Conservation (phyloP, 2,888 invertebrate species). For the Hydrotaea diabolus region DNA sequence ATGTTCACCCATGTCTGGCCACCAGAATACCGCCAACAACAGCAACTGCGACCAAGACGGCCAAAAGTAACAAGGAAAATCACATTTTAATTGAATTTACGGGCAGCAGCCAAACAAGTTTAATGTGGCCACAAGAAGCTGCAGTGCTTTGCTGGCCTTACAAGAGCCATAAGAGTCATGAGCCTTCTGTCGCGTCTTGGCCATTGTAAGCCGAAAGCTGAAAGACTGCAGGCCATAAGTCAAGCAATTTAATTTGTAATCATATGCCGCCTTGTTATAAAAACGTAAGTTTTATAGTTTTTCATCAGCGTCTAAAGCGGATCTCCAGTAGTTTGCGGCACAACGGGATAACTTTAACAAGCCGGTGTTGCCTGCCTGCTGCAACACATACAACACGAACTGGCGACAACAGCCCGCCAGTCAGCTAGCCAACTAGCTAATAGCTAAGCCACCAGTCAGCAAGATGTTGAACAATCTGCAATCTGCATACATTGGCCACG, state of each 20-base stretch:
- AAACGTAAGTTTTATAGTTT: slow-evolving; percentile 68
- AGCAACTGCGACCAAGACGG: slow-evolving; percentile 24
- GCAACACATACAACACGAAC: neutral
- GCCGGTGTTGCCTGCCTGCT: no score
- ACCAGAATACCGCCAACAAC: slow-evolving; percentile 4
- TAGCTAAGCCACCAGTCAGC: no score
- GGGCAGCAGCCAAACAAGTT: slow-evolving; percentile 66
- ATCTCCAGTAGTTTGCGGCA: slow-evolving; percentile 64
- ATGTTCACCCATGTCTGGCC: slow-evolving; percentile 61
- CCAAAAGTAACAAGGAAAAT: slow-evolving; percentile 6
- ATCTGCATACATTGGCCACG: neutral
- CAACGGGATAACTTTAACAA: slow-evolving; percentile 65
- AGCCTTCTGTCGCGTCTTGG: neutral
- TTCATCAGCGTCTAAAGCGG: slow-evolving; percentile 62
- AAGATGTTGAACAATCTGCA: neutral
- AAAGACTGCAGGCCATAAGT: slow-evolving; percentile 67
- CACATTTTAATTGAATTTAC: slow-evolving; percentile 68
- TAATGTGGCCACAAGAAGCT: slow-evolving; percentile 3
- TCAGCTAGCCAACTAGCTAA: no score
- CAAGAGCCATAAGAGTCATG: neutral
- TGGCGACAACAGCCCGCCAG: slow-evolving; percentile 12
- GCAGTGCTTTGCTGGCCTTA: neutral
- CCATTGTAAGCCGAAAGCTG: slow-evolving; percentile 63
- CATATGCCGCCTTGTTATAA: slow-evolving; percentile 68
- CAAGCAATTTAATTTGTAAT: slow-evolving; percentile 69